Conservation (phyloP, 2,113 vertebrate species). For the Colius striatus region DNA sequence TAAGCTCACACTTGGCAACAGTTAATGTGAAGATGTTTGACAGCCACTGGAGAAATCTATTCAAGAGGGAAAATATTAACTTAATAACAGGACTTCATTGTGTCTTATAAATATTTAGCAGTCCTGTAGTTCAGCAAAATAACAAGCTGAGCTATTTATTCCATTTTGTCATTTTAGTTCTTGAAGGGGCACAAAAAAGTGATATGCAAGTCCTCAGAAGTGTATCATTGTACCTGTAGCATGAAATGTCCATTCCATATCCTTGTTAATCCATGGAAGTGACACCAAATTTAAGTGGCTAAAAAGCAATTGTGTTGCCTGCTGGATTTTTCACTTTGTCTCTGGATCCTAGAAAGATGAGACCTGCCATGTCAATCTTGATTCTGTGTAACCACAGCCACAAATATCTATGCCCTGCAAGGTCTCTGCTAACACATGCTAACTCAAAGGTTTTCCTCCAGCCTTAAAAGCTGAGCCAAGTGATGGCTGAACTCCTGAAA, state of each 20-base stretch:
- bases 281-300: background rate
- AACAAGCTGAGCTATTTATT: slow-evolving; percentile 48
- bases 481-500: background rate
- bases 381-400: background rate
- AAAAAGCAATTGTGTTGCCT: background rate
- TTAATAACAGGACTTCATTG: slow-evolving; percentile 26
- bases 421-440: background rate
- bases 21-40: slow-evolving; percentile 52
- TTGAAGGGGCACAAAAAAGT: background rate
- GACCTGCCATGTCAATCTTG: background rate
- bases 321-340: background rate
- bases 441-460: background rate
- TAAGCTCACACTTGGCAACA: slow-evolving; percentile 35
- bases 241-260: background rate
- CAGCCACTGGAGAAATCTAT: slow-evolving; percentile 45
- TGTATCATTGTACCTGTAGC: background rate
- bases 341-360: background rate
- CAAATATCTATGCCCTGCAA: background rate
- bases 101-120: slow-evolving; percentile 42
- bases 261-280: background rate
- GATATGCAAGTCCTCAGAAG: background rate
- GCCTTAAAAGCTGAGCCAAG: background rate
- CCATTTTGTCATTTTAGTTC: slow-evolving; percentile 25
- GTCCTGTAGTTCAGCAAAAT: slow-evolving; percentile 29
- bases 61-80: slow-evolving; percentile 40